Conservation (phyloP, 2,113 vertebrate species). For the Podarcis muralis region DNA sequence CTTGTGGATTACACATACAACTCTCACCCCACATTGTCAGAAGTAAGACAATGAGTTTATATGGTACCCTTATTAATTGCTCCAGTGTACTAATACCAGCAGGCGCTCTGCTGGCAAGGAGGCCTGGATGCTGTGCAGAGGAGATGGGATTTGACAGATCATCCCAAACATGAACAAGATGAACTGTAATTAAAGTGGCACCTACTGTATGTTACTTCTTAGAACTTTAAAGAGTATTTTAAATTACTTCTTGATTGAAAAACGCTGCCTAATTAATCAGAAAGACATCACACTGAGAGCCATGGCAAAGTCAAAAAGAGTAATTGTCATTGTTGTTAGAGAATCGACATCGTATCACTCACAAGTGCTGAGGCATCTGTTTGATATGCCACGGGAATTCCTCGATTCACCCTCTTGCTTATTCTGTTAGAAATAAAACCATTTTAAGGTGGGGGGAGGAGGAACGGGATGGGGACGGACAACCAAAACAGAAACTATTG, state of each 20-base stretch:
- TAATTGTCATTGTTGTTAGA: not conserved
- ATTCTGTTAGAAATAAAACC: accelerated
- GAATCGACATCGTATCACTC: not conserved
- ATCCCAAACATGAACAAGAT: conserved; percentile 26
- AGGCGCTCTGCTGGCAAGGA: conserved; percentile 20
- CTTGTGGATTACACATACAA: not conserved
- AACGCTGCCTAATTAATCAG: conserved; percentile 50
- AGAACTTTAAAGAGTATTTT: conserved; percentile 18
- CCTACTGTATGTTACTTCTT: not conserved
- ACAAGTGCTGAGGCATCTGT: not conserved
- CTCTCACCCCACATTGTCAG: not conserved
- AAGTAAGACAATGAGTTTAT: not conserved
- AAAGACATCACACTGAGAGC: conserved; percentile 3
- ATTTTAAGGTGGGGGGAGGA: accelerated
- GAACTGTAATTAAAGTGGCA: conserved; percentile 38
- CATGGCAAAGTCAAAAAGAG: conserved; percentile 25
- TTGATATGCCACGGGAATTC: not conserved
- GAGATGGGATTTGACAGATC: conserved; percentile 39
- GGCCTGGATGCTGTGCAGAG: conserved; percentile 20
- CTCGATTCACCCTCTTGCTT: not conserved
- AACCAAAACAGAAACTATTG: not conserved
- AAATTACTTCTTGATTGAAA: conserved; percentile 48
- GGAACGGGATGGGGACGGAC: not conserved
- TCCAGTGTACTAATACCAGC: conserved; percentile 27
- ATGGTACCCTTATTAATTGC: conserved; percentile 31